Percentiles rank a stretch among this genome's conserved stretches.
Conservation (phyloP, 37 sponge, comb jelly and placozoan species). For the Spongilla lacustris region DNA sequence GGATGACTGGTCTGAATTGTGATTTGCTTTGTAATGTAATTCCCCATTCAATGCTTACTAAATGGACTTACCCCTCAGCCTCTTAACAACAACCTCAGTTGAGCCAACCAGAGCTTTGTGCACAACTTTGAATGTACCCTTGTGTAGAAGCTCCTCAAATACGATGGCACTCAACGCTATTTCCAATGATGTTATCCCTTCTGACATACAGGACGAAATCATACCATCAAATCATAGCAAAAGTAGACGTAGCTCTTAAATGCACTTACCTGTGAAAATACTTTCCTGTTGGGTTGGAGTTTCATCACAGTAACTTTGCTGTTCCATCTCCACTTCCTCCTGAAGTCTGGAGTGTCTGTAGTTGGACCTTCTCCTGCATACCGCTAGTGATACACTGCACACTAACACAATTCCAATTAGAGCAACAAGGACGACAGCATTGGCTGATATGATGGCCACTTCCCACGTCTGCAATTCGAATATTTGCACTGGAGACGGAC, state of each 20-base stretch:
- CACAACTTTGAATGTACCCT: constrained; percentile 68
- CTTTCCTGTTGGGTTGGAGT: neutral
- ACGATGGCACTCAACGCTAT: constrained; percentile 44
- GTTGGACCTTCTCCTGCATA: neutral
- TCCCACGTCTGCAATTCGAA: neutral
- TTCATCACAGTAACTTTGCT: neutral
- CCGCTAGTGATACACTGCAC: neutral
- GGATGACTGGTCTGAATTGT: constrained; percentile 49
- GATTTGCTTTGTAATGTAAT: neutral
- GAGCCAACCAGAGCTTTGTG: constrained; percentile 54
- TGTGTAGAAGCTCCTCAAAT: constrained; percentile 68
- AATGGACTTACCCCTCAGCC: constrained; percentile 50
- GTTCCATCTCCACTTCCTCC: neutral
- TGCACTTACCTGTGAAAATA: neutral
- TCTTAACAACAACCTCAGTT: constrained; percentile 52
- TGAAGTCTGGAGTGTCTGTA: neutral
- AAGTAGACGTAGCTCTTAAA: neutral
- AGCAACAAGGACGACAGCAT: neutral
- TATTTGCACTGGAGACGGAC: neutral
- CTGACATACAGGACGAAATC: neutral
- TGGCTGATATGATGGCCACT: neutral
- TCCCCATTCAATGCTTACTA: neutral
- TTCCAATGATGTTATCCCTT: neutral
- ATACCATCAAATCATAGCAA: no score
- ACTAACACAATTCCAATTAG: neutral